Percentiles rank a stretch among this genome's conserved stretches.
These are phyloP conservation scores for Aphodius granarius DNA, from an alignment of 2,888 invertebrate species.

Conservation along the genomic window DNA sequence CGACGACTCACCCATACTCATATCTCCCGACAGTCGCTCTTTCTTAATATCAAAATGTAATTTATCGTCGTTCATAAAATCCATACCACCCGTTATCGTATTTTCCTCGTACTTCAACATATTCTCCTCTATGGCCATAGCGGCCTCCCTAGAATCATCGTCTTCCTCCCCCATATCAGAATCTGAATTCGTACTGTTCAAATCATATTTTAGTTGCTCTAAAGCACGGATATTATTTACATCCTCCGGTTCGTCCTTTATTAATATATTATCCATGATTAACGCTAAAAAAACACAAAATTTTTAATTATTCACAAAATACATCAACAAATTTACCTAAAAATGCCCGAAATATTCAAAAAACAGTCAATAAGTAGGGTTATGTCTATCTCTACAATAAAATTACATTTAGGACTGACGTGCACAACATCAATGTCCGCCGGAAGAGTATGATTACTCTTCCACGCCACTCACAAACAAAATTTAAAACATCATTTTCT, in stretches of 20 bases:
- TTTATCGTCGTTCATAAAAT: conserved; percentile 24
- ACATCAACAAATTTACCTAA: no score
- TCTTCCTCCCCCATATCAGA: conserved; percentile 46
- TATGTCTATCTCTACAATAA: no score
- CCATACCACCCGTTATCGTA: conserved; percentile 22
- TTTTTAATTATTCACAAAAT: neutral
- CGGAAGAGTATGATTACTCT: no score
- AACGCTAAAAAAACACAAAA: neutral
- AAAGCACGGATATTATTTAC: conserved; percentile 35
- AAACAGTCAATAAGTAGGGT: no score
- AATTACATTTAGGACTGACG: no score
- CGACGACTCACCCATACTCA: conserved; percentile 25
- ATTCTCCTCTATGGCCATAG: conserved; percentile 44
- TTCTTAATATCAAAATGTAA: neutral
- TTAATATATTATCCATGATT: conserved; percentile 41
- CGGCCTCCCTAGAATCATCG: conserved; percentile 43
- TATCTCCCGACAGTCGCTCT: conserved; percentile 33
- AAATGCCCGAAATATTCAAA: no score
- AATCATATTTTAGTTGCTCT: conserved; percentile 45
- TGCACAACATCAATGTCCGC: no score
- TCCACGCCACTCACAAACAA: no score
- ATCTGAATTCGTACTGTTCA: conserved; percentile 47
- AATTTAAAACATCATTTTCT: no score
- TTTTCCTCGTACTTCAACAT: conserved; percentile 35
- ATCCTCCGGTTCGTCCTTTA: conserved; percentile 30